Conservation (phyloP, 2,888 invertebrate genomes). For the Tipula confusa region DNA sequence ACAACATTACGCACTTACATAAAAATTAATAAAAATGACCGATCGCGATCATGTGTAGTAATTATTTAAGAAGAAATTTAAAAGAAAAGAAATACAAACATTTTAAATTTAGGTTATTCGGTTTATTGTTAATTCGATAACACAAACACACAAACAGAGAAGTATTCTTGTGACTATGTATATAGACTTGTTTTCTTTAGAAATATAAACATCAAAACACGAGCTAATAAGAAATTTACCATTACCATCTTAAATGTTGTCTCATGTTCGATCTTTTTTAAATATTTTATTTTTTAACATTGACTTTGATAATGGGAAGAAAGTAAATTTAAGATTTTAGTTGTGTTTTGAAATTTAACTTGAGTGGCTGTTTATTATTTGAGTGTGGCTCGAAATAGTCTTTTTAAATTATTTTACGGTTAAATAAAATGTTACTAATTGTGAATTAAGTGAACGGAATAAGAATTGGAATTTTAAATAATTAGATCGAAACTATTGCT, state of each 20-base stretch:
- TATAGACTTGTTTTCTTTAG: background rate
- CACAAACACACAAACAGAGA: background rate
- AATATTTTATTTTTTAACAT: background rate
- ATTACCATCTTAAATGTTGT: background rate
- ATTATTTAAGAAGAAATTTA: background rate
- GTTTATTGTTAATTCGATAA: background rate
- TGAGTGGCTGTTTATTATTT: background rate
- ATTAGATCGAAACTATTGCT: background rate
- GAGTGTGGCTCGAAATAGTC: background rate
- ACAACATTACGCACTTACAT: background rate
- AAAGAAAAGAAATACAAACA: background rate
- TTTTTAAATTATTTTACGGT: background rate
- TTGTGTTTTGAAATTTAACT: background rate
- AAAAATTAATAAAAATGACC: background rate
- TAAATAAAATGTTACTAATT: background rate
- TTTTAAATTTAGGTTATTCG: constrained; percentile 3
- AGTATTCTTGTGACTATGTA: background rate
- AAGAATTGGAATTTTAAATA: background rate
- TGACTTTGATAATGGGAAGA: background rate
- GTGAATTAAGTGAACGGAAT: background rate
- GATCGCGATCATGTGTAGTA: background rate
- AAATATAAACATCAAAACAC: background rate
- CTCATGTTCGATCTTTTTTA: background rate
- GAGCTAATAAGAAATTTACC: background rate
- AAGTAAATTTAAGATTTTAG: background rate